Percentiles rank a stretch among this genome's conserved stretches.
phyloP scores from a whole-genome alignment of 2,797 vertebrate genomes.

The Apogon talboti region DNA sequence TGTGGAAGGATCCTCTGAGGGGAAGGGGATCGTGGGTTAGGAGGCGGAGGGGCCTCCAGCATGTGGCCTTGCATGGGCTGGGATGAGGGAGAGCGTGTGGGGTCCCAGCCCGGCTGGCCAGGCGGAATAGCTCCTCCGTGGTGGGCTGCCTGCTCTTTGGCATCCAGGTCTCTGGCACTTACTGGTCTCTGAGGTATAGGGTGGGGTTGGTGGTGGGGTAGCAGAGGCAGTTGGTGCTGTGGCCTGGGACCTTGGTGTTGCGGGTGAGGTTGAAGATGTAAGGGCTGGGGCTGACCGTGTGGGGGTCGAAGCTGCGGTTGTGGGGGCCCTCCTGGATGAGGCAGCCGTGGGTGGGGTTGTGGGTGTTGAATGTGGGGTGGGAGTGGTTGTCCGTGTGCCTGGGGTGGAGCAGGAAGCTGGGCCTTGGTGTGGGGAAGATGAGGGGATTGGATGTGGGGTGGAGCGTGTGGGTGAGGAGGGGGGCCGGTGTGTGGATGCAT shows the following conservation, averaged over 20 bases:
- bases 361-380: slow-evolving; percentile 73
- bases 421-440: slow-evolving; percentile 68
- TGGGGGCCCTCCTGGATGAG: slow-evolving; percentile 55
- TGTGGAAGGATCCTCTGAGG: slow-evolving; percentile 96
- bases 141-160: slow-evolving; percentile 91
- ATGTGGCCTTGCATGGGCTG: slow-evolving; percentile 85
- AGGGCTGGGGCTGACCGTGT: slow-evolving; percentile 65
- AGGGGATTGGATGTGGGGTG: slow-evolving; percentile 73
- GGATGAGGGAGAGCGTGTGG: slow-evolving; percentile 76
- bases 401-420: slow-evolving; percentile 65
- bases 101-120: slow-evolving; percentile 89
- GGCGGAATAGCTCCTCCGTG: slow-evolving; percentile 74
- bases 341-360: slow-evolving; percentile 75
- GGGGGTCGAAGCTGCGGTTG: slow-evolving; percentile 66
- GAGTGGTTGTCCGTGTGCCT: slow-evolving; percentile 65
- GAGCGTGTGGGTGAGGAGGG: slow-evolving; percentile 63
- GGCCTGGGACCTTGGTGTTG: slow-evolving; percentile 81
- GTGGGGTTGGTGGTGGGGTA: slow-evolving; percentile 81
- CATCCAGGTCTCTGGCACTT: slow-evolving; percentile 93
- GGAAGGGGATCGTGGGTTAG: slow-evolving; percentile 89
- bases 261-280: slow-evolving; percentile 73
- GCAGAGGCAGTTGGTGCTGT: slow-evolving; percentile 84
- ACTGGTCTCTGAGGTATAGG: slow-evolving; percentile 91
- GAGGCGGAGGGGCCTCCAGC: slow-evolving; percentile 86
- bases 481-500: slow-evolving; percentile 72